phyloP scores from a whole-genome alignment of 2,797 vertebrate genomes.

The Lacerta agilis region DNA sequence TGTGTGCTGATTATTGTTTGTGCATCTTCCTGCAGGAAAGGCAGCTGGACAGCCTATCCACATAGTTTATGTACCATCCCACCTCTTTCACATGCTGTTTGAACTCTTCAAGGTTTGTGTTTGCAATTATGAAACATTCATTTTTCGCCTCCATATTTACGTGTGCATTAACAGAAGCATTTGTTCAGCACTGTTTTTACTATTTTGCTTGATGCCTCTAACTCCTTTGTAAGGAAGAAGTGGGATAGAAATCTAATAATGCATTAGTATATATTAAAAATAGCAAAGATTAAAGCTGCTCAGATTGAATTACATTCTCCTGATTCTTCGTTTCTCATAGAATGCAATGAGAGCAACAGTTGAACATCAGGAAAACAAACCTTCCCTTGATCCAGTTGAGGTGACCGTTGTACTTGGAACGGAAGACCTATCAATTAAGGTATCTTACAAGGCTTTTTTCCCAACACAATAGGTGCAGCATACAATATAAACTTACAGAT shows the following conservation, averaged over 20 bases:
- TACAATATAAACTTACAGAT: background rate
- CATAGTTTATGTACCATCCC: constrained; percentile 96
- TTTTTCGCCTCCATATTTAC: background rate
- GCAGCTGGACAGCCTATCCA: constrained; percentile 82
- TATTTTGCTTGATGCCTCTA: too few species aligned
- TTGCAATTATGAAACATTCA: background rate
- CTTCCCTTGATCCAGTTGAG: constrained; percentile 87
- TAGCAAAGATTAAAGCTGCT: background rate
- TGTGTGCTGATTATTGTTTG: background rate
- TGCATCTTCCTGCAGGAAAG: constrained; percentile 82
- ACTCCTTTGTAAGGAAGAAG: too few species aligned
- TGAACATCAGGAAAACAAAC: constrained; percentile 89
- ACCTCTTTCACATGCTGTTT: constrained; percentile 98
- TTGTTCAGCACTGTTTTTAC: too few species aligned
- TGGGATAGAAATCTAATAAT: background rate
- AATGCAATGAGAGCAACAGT: constrained; percentile 98
- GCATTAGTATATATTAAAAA: background rate
- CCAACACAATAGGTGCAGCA: background rate
- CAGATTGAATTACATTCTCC: background rate
- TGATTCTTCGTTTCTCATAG: constrained; percentile 74
- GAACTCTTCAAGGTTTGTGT: constrained; percentile 94
- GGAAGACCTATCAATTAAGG: constrained; percentile 98
- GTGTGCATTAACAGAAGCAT: background rate
- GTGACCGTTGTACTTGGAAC: constrained; percentile 91
- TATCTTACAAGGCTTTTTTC: constrained; percentile 58